These are phyloP conservation scores for Clupea harengus DNA, from an alignment of 2,113 vertebrate genomes.

Conservation along the genomic window DNA sequence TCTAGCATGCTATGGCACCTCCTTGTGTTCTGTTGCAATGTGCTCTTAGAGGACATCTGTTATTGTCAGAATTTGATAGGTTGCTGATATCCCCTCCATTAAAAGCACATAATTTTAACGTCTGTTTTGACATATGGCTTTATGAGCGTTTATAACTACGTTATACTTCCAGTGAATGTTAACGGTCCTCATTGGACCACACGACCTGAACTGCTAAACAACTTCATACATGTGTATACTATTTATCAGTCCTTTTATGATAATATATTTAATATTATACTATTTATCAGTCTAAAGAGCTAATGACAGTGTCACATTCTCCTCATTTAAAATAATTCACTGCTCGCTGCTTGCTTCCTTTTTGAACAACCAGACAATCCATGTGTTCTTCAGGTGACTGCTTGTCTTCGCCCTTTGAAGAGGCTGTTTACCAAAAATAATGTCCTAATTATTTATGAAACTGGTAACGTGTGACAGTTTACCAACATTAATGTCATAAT, in stretches of 20 bases:
- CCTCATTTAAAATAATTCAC: not conserved
- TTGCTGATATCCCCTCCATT: not conserved
- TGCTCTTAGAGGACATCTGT: not conserved
- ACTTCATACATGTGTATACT: not conserved
- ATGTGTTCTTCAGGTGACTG: no score
- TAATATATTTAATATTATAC: not conserved
- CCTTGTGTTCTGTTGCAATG: not conserved
- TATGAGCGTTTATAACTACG: not conserved
- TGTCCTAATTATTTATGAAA: no score
- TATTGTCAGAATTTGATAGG: not conserved
- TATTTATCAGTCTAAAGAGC: not conserved
- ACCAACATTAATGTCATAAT: no score
- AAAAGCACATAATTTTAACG: not conserved
- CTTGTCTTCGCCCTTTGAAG: no score
- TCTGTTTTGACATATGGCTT: slow-evolving; percentile 10
- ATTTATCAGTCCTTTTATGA: not conserved
- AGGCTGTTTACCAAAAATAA: no score
- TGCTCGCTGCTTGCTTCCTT: not conserved
- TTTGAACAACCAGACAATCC: not conserved
- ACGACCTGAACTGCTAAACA: not conserved
- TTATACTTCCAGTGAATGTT: not conserved
- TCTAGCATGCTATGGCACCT: not conserved
- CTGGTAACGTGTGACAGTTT: no score
- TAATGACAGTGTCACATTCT: not conserved
- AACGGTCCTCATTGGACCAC: not conserved